These are phyloP conservation scores for Pseudochaenichthys georgianus DNA, from an alignment of 2,797 vertebrate species.

Conservation along the genomic window DNA sequence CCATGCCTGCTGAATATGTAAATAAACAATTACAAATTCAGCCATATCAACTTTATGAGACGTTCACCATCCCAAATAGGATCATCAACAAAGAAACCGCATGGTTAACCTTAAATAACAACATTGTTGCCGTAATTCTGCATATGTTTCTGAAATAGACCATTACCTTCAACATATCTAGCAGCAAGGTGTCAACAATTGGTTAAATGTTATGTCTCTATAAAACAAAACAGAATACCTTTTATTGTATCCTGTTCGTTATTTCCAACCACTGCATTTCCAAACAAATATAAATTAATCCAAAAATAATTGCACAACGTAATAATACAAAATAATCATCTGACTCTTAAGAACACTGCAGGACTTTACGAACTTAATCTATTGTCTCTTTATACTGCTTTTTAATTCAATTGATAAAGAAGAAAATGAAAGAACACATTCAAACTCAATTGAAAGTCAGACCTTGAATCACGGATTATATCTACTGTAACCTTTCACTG, in stretches of 20 bases:
- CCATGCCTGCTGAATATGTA: not conserved
- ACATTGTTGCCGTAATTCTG: not conserved
- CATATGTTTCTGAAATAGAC: not conserved
- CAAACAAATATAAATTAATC: too few relatives aligned
- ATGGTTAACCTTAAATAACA: not conserved
- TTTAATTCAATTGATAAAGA: conserved; percentile 44
- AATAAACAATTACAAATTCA: not conserved
- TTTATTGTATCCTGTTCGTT: not conserved
- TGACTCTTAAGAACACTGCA: not conserved
- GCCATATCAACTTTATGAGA: not conserved
- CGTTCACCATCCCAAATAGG: not conserved
- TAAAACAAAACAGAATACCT: not conserved
- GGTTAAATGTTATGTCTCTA: conserved; percentile 3
- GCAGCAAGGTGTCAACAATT: not conserved
- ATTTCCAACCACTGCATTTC: conserved; percentile 10
- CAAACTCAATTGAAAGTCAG: conserved; percentile 30
- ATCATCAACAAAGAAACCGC: not conserved
- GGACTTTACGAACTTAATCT: conserved; percentile 22
- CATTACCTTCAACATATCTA: not conserved
- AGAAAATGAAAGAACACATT: conserved; percentile 34
- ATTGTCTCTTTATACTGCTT: conserved; percentile 23
- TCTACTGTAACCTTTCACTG: conserved; percentile 26
- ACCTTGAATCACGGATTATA: conserved; percentile 21
- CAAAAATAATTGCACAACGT: too few relatives aligned
- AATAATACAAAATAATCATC: too few relatives aligned